Evolutionary conservation across 1,140 invertebrate genomes (phyloP), one percentile per base, ranked within the genome.

Genomic region (Lepidurus packardi): DNA sequence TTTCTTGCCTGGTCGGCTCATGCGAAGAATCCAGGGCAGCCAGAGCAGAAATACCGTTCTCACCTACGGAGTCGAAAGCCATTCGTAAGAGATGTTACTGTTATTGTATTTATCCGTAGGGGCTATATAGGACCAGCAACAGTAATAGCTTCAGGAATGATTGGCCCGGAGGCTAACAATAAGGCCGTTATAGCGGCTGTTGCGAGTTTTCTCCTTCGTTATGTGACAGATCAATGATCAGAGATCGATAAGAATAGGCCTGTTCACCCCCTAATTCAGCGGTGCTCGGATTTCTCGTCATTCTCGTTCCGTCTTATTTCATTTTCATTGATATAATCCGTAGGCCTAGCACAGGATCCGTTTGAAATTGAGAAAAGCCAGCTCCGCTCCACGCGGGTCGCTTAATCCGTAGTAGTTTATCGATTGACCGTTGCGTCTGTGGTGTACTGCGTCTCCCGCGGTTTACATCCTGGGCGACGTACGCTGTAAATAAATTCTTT

Each of bases 41-140:
- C 96, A 99, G 88, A 96, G 94, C 81, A 98, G 90, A 85, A 99
- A 93, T 82, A 98, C 87, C 80, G 91, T 92, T 87, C 94, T 94
- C 80, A 98, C 92, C 96, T 98, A 84, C 0, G 2, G 1, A 34
- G 34, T 34, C 53, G 21, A 7, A 65, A 65, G 16, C 53, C 53
- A 65, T 65, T 65, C 53, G 21, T n/a, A 65, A 21, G 21, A 65
- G 21, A 65, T 65, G 21, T 65, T 65, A 65, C 53, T 13, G 21
- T 16, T 9, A 4, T 65, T 9, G 16, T 65, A 16, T 65, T 13
- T 65, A 7, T 16, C 53, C 53, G 16, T 65, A 7, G 53, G 8
- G 13, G 13, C 53, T 16, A n/a, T 21, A 16, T 16, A 65, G 21
- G 21, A 65, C 1, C 53, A 1, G 8, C 53, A 65, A 65, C 21